These are phyloP conservation scores for Ranitomeya imitator DNA, from an alignment of 2,113 vertebrate genomes.

Conservation along the genomic window DNA sequence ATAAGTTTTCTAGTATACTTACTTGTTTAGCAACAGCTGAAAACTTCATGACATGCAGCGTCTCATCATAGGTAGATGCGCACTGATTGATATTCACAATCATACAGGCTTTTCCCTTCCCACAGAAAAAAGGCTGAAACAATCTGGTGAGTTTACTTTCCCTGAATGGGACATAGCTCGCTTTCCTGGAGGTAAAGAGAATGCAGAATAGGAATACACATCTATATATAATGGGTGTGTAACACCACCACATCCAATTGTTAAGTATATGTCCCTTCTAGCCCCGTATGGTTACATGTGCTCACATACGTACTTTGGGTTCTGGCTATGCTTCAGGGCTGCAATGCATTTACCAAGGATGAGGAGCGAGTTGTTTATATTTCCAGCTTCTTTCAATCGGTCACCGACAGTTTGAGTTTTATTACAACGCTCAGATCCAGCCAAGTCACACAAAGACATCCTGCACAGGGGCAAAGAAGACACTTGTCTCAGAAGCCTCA, in stretches of 20 bases:
- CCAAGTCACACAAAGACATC: slow-evolving; percentile 87
- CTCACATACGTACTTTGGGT: slow-evolving; percentile 72
- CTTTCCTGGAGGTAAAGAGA: slow-evolving; percentile 60
- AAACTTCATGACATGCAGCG: slow-evolving; percentile 89
- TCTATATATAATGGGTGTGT: too few relatives aligned
- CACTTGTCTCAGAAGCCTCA: not conserved
- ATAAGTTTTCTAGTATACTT: not conserved
- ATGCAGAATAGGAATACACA: not conserved
- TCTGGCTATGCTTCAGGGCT: slow-evolving; percentile 80
- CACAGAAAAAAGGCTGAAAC: slow-evolving; percentile 85
- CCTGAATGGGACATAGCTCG: slow-evolving; percentile 79
- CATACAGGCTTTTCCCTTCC: slow-evolving; percentile 85
- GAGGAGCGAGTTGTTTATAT: slow-evolving; percentile 89
- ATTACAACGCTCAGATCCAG: slow-evolving; percentile 88
- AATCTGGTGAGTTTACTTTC: slow-evolving; percentile 91
- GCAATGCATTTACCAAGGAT: slow-evolving; percentile 89
- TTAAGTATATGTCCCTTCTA: not conserved
- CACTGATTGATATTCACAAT: slow-evolving; percentile 88
- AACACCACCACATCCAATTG: not conserved
- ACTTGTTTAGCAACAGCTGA: slow-evolving; percentile 88
- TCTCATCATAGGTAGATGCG: slow-evolving; percentile 85
- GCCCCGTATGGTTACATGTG: not conserved
- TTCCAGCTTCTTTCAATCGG: slow-evolving; percentile 86
- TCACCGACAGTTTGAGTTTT: slow-evolving; percentile 86
- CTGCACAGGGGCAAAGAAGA: slow-evolving; percentile 61